Evolutionary conservation across 2,797 vertebrate species (phyloP).

Genomic region (Bradypodion pumilum): DNA sequence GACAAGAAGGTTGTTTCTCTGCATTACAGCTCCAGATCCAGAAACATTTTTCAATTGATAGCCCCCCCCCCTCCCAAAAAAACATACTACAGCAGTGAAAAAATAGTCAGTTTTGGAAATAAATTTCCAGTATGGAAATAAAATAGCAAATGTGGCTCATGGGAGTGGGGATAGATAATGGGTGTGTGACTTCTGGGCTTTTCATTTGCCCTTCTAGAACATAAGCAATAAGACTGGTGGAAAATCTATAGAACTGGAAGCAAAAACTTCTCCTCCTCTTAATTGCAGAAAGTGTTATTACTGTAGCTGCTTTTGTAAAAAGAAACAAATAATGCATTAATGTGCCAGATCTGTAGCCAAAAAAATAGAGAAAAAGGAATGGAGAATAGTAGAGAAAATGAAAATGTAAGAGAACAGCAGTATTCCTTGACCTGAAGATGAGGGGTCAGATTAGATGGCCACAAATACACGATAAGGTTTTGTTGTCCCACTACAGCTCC

Average conservation of each 20-base stretch:
- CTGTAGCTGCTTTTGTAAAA: neutral
- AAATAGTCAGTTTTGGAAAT: too few relatives aligned
- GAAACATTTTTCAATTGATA: too few relatives aligned
- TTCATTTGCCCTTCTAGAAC: too few relatives aligned
- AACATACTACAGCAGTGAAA: too few relatives aligned
- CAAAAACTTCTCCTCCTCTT: neutral
- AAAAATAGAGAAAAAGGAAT: neutral
- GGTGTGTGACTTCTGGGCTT: too few relatives aligned
- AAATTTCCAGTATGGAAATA: too few relatives aligned
- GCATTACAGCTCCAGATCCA: too few relatives aligned
- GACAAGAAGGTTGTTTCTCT: too few relatives aligned
- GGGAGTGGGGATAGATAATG: too few relatives aligned
- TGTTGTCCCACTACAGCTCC: neutral
- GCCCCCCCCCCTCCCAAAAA: too few relatives aligned
- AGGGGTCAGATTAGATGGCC: neutral
- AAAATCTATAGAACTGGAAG: neutral
- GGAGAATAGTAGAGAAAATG: neutral
- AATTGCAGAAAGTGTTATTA: neutral
- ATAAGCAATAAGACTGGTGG: neutral
- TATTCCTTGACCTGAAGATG: neutral
- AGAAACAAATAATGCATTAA: neutral
- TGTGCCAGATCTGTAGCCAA: neutral
- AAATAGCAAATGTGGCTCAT: too few relatives aligned
- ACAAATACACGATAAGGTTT: too few relatives aligned
- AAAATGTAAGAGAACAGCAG: neutral